Evolutionary conservation across 2,113 vertebrate species (phyloP).

Genomic region (Mixornis gularis): DNA sequence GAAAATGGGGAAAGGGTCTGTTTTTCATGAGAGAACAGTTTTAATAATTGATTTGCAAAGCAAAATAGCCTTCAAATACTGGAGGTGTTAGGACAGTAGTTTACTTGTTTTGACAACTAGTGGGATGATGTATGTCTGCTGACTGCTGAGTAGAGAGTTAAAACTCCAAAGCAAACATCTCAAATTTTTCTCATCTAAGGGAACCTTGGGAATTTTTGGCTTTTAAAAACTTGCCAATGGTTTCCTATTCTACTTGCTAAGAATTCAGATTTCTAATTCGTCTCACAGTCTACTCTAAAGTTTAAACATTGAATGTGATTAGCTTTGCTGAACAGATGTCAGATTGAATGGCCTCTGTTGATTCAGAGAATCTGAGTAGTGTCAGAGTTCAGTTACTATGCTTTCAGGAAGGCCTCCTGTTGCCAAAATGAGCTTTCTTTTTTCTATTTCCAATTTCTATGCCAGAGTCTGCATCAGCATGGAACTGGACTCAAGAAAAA

Average conservation of each 20-base stretch:
- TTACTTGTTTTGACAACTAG: neutral
- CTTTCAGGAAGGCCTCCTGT: constrained; percentile 41
- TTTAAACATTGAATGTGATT: constrained; percentile 36
- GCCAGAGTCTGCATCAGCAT: constrained; percentile 5
- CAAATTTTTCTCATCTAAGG: neutral
- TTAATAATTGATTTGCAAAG: neutral
- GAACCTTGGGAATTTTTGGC: neutral
- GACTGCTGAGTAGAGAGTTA: neutral
- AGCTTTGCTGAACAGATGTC: constrained; percentile 34
- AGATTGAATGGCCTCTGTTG: constrained; percentile 41
- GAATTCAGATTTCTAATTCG: neutral
- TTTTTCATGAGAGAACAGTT: neutral
- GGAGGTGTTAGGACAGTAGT: neutral
- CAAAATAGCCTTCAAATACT: neutral
- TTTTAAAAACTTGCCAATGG: neutral
- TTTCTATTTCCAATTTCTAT: constrained; percentile 2
- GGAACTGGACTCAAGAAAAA: neutral
- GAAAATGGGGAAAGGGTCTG: neutral
- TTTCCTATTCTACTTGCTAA: constrained; percentile 1
- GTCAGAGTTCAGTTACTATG: constrained; percentile 54
- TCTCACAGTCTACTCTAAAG: neutral
- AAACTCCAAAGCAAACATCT: neutral
- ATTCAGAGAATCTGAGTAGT: constrained; percentile 45
- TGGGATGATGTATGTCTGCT: neutral
- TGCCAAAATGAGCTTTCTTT: constrained; percentile 41